Conservation (phyloP, 1,140 invertebrate species). For the Drosophila lini region DNA sequence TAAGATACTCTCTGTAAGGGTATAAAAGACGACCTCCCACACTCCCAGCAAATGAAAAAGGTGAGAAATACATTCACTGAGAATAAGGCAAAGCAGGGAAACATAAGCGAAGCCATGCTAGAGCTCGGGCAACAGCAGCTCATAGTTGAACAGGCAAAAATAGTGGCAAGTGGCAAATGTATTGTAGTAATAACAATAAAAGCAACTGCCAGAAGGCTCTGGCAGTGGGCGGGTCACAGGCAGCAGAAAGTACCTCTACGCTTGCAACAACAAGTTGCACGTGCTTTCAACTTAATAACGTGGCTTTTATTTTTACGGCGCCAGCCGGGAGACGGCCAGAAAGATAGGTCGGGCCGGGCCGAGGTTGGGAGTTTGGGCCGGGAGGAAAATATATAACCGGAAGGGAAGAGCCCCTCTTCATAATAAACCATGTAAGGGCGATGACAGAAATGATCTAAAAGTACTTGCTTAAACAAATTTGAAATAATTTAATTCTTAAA, state of each 20-base stretch:
- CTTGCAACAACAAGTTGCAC: slow-evolving; percentile 78
- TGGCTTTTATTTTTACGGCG: slow-evolving; percentile 82
- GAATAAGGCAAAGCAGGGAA: slow-evolving; percentile 37
- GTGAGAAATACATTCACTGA: slow-evolving; percentile 71
- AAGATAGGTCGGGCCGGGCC: neutral
- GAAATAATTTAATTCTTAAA: neutral
- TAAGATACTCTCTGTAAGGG: neutral
- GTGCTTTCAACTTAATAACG: slow-evolving; percentile 83
- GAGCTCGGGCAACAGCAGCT: slow-evolving; percentile 7
- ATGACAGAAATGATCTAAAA: neutral
- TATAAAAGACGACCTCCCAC: slow-evolving; percentile 36
- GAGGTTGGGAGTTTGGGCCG: neutral
- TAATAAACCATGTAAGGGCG: slow-evolving; percentile 3
- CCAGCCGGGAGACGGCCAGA: slow-evolving; percentile 22
- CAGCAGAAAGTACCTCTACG: slow-evolving; percentile 15
- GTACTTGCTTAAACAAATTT: too few relatives aligned
- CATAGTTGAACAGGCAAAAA: slow-evolving; percentile 65
- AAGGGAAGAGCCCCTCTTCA: neutral
- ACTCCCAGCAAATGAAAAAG: slow-evolving; percentile 34
- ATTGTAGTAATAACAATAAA: slow-evolving; percentile 82
- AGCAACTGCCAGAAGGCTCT: slow-evolving; percentile 70
- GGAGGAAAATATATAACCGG: slow-evolving; percentile 4
- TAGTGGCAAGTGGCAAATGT: slow-evolving; percentile 79
- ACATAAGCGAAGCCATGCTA: slow-evolving; percentile 11
- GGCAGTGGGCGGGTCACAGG: slow-evolving; percentile 6